Evolutionary conservation across 2,888 invertebrate genomes (phyloP).

Genomic region (Mythimna ferrago): DNA sequence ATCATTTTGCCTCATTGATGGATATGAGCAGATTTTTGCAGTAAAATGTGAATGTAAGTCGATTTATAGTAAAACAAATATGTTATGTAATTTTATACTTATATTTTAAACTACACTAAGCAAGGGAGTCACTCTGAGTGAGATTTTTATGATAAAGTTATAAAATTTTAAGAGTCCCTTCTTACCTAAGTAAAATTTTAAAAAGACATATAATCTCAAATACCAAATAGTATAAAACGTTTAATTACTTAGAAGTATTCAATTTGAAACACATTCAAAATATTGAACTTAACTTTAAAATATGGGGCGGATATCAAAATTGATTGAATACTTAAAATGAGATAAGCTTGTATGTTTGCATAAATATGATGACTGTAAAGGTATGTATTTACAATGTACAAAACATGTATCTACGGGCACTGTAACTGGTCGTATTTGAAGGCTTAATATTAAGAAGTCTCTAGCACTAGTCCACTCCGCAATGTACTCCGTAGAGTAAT

Average conservation of each 20-base stretch:
- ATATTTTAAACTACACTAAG: conserved; percentile 48
- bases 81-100: conserved; percentile 36
- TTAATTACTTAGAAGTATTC: conserved; percentile 44
- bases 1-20: neutral
- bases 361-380: conserved; percentile 44
- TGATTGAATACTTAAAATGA: conserved; percentile 31
- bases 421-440: conserved; percentile 34
- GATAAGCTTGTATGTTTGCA: conserved; percentile 25
- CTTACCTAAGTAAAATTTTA: conserved; percentile 49
- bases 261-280: conserved; percentile 52
- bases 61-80: conserved; percentile 43
- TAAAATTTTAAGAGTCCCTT: conserved; percentile 49
- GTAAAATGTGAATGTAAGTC: conserved; percentile 35
- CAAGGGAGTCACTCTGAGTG: conserved; percentile 46
- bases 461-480: conserved; percentile 54
- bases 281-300: conserved; percentile 37
- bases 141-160: conserved; percentile 52
- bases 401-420: conserved; percentile 38
- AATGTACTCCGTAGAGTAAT: conserved; percentile 59
- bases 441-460: conserved; percentile 46
- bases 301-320: conserved; percentile 58
- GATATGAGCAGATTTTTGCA: neutral
- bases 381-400: conserved; percentile 61
- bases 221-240: conserved; percentile 71
- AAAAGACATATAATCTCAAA: conserved; percentile 65